Conservation (phyloP, 2,888 invertebrate species). For the Axea sp. region DNA sequence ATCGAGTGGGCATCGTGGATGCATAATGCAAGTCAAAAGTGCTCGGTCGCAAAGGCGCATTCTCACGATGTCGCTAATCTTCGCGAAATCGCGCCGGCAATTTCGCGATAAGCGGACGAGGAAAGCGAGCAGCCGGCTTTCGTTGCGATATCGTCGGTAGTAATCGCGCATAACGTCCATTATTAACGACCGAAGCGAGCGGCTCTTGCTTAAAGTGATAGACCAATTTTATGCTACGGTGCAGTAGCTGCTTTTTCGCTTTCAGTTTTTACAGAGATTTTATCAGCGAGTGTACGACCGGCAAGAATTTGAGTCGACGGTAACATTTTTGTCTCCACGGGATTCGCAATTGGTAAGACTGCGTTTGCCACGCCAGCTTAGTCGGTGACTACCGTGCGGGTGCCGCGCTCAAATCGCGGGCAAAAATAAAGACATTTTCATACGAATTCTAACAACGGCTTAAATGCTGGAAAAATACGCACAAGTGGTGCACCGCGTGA, state of each 20-base stretch:
- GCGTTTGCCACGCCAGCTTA: too few species aligned
- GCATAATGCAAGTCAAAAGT: slow-evolving; percentile 32
- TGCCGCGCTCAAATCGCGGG: too few species aligned
- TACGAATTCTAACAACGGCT: too few species aligned
- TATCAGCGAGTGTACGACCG: too few species aligned
- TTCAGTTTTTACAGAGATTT: too few species aligned
- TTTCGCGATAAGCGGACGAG: slow-evolving; percentile 42
- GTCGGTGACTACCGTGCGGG: too few species aligned
- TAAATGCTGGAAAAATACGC: too few species aligned
- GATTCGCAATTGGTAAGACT: too few species aligned
- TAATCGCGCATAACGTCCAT: slow-evolving; percentile 46
- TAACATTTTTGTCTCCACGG: too few species aligned
- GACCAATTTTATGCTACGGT: slow-evolving; percentile 40
- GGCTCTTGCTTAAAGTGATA: slow-evolving; percentile 18
- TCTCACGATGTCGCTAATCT: slow-evolving; percentile 39
- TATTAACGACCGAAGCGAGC: slow-evolving; percentile 39
- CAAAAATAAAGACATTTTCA: too few species aligned
- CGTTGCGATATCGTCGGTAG: slow-evolving; percentile 47
- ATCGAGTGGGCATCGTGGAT: slow-evolving; percentile 27
- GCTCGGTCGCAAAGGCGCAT: slow-evolving; percentile 13
- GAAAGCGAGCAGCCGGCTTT: slow-evolving; percentile 44
- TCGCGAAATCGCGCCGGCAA: slow-evolving; percentile 32
- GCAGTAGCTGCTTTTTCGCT: slow-evolving; percentile 40
- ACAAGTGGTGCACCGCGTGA: too few species aligned
- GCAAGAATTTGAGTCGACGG: too few species aligned